Conservation (phyloP, 35 echinoderm and acorn worm species). For the Nesometra sesokonis region DNA sequence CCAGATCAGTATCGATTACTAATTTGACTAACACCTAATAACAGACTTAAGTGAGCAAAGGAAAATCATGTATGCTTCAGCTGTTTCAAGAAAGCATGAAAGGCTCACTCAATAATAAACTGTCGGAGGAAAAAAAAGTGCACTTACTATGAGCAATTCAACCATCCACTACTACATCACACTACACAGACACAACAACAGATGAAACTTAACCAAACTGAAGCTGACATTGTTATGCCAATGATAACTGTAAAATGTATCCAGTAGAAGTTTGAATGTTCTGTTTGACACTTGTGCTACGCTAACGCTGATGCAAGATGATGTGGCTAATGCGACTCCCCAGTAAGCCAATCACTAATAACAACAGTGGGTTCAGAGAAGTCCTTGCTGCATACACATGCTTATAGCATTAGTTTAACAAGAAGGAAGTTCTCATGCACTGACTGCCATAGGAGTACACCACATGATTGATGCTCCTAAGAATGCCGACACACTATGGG, state of each 20-base stretch:
- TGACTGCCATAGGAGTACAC: conserved; percentile 18
- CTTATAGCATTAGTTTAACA: background rate
- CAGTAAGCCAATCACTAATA: conserved; percentile 10
- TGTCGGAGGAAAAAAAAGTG: conserved; percentile 23
- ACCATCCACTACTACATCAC: conserved; percentile 29
- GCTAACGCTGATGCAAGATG: background rate
- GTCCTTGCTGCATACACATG: background rate
- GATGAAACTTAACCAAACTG: background rate
- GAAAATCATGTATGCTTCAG: conserved; percentile 40
- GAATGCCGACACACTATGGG: background rate
- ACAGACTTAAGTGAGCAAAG: conserved; percentile 18
- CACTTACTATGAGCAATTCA: background rate
- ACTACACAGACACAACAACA: background rate
- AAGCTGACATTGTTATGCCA: conserved; percentile 13
- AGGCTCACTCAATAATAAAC: conserved; percentile 6
- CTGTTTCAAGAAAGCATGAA: conserved; percentile 46
- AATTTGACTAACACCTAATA: background rate
- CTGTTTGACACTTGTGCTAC: conserved; percentile 1
- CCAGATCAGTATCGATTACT: conserved; percentile 17
- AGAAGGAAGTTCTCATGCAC: background rate
- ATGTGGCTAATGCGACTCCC: conserved; percentile 15
- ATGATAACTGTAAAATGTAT: background rate
- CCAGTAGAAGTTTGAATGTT: background rate
- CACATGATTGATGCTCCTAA: conserved; percentile 3
- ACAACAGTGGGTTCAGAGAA: conserved; percentile 7